These are phyloP conservation scores for Euclidia mi DNA, from an alignment of 2,888 invertebrate species.

Conservation along the genomic window DNA sequence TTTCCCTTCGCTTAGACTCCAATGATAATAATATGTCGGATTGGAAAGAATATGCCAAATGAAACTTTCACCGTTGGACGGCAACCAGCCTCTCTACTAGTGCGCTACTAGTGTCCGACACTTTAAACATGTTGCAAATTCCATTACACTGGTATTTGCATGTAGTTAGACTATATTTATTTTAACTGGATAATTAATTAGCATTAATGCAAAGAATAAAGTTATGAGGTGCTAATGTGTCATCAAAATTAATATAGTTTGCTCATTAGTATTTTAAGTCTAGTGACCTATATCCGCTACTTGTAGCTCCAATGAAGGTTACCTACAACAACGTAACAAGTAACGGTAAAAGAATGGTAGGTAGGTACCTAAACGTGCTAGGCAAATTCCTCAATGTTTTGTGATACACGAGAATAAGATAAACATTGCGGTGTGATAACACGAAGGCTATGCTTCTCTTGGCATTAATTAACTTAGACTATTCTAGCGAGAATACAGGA, in stretches of 20 bases:
- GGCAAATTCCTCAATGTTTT: not conserved
- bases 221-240: not conserved
- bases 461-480: too few relatives aligned
- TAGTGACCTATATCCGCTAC: conserved; percentile 32
- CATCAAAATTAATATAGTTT: conserved; percentile 17
- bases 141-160: too few relatives aligned
- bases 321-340: not conserved
- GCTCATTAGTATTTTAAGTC: conserved; percentile 13
- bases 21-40: too few relatives aligned
- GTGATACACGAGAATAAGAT: too few relatives aligned
- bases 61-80: conserved; percentile 18
- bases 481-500: too few relatives aligned
- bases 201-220: not conserved
- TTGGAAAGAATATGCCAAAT: conserved; percentile 22
- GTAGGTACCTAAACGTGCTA: conserved; percentile 10
- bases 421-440: too few relatives aligned
- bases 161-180: too few relatives aligned
- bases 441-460: too few relatives aligned
- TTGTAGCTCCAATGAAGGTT: conserved; percentile 39
- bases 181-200: not conserved
- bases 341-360: too few relatives aligned
- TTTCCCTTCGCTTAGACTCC: conserved; percentile 38
- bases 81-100: too few relatives aligned
- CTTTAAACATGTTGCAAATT: too few relatives aligned
- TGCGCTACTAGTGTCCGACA: too few relatives aligned